Evolutionary conservation across 2,797 vertebrate species (phyloP).

Genomic region (Squalus acanthias): DNA sequence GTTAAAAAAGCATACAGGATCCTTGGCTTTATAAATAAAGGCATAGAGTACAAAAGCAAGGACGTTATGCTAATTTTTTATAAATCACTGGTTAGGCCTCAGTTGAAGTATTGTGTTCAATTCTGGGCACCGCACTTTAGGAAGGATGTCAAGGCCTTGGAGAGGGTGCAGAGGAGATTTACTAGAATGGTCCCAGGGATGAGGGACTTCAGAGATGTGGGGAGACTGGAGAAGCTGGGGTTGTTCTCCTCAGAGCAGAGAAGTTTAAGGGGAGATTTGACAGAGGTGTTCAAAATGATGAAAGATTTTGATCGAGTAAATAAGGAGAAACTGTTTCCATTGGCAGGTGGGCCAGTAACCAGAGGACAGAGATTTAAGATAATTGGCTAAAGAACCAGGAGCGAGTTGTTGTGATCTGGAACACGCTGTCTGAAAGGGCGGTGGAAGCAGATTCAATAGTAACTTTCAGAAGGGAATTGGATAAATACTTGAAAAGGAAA

Average conservation of each 20-base stretch:
- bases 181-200: background rate
- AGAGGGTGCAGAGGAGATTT: background rate
- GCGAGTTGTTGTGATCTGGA: background rate
- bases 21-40: background rate
- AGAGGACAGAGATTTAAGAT: background rate
- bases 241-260: background rate
- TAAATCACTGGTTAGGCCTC: too few relatives aligned
- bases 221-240: too few relatives aligned
- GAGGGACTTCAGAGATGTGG: background rate
- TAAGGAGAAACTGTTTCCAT: background rate
- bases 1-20: background rate
- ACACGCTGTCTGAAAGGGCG: background rate
- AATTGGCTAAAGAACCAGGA: background rate
- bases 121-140: too few relatives aligned
- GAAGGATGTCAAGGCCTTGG: background rate
- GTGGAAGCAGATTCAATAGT: background rate
- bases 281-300: background rate
- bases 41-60: background rate
- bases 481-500: background rate
- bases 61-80: background rate
- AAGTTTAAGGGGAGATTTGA: background rate
- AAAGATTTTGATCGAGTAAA: too few relatives aligned
- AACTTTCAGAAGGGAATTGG: background rate
- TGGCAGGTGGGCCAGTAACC: background rate
- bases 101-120: too few relatives aligned